A percentile compares a stretch with the other conserved stretches of the same genome.
These are phyloP conservation scores for Otolemur garnettii DNA, from an alignment of 2,113 vertebrate genomes.

Conservation along the genomic window DNA sequence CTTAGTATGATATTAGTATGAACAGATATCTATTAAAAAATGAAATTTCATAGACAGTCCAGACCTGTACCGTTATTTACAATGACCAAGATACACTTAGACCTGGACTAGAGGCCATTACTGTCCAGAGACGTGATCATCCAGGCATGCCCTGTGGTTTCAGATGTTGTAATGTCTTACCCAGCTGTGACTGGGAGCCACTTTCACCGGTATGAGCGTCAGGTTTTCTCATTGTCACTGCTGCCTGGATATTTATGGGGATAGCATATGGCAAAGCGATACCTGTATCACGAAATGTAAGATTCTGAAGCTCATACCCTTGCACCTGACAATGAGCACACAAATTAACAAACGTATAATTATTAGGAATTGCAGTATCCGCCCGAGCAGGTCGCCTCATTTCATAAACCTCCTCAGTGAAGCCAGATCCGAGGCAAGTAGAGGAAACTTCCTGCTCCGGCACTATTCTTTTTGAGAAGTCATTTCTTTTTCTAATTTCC, in stretches of 20 bases:
- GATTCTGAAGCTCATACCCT: neutral
- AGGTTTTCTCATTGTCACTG: neutral
- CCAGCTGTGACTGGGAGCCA: neutral
- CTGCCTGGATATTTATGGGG: neutral
- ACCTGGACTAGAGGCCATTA: neutral
- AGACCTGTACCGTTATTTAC: neutral
- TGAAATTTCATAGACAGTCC: neutral
- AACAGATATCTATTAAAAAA: neutral
- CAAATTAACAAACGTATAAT: neutral
- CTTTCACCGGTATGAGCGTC: neutral
- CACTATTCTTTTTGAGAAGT: neutral
- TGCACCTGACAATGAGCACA: neutral
- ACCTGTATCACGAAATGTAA: neutral
- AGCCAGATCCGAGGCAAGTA: neutral
- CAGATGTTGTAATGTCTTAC: neutral
- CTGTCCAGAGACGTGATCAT: neutral
- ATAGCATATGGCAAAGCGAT: neutral
- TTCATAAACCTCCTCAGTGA: neutral
- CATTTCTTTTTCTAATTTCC: neutral
- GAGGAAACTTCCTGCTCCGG: neutral
- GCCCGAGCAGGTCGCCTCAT: neutral
- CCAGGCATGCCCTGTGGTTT: neutral
- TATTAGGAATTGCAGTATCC: neutral
- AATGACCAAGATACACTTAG: neutral
- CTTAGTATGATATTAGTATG: neutral